Percentiles rank a stretch among this genome's conserved stretches.
phyloP scores from a whole-genome alignment of 2,113 vertebrate species.

The Limnothrissa miodon region DNA sequence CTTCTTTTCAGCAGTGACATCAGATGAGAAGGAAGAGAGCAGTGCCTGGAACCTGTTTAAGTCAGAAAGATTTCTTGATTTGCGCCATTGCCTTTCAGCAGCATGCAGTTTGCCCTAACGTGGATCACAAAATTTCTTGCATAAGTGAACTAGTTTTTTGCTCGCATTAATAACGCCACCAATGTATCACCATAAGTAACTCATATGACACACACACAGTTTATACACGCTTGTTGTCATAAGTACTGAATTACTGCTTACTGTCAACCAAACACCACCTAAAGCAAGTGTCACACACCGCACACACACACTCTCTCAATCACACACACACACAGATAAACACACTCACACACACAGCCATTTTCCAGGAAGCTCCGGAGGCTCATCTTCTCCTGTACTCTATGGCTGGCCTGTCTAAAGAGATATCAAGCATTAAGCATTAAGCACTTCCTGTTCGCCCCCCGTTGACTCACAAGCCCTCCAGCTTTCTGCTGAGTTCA shows the following conservation, averaged over 20 bases:
- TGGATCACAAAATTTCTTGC: too few species aligned
- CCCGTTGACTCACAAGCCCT: constrained; percentile 56
- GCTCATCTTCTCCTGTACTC: constrained; percentile 47
- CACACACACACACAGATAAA: constrained; percentile 3
- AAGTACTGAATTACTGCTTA: constrained; percentile 56
- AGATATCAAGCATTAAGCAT: constrained; percentile 60
- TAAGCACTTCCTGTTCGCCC: constrained; percentile 52
- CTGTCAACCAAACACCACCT: not conserved
- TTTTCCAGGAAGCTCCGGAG: constrained; percentile 53
- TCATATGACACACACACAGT: constrained; percentile 52
- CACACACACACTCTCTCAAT: not conserved
- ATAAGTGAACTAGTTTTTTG: too few species aligned
- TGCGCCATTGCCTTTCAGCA: too few species aligned
- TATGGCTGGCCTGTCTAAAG: constrained; percentile 54
- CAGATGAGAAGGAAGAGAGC: too few species aligned
- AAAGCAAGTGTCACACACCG: not conserved
- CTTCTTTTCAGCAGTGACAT: too few species aligned
- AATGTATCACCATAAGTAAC: too few species aligned
- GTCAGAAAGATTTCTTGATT: too few species aligned
- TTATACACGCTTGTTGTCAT: constrained; percentile 23
- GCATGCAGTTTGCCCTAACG: too few species aligned
- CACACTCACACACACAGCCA: constrained; percentile 38
- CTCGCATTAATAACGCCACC: too few species aligned
- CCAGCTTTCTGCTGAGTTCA: constrained; percentile 56
- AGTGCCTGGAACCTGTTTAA: too few species aligned